Evolutionary conservation across 64 coral and sea anemone genomes (phyloP).

Genomic region (Hydrozoanthus tunicans): DNA sequence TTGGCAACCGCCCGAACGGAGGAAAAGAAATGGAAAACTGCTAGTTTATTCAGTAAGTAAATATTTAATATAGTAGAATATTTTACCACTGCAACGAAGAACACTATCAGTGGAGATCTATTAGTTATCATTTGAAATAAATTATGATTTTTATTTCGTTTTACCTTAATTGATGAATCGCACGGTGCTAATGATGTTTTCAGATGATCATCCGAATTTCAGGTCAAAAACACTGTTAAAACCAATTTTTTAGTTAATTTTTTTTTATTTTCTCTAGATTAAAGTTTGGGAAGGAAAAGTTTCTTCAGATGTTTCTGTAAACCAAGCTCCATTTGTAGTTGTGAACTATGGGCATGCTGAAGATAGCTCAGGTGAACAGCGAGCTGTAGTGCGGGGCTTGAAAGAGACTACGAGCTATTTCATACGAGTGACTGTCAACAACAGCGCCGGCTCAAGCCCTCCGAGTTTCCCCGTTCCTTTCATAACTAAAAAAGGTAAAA

Average conservation of each 20-base stretch:
- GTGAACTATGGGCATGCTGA: background rate
- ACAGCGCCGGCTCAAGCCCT: background rate
- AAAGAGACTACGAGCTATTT: background rate
- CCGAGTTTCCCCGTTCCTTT: background rate
- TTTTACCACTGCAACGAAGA: background rate
- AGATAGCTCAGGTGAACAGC: background rate
- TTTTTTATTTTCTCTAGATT: background rate
- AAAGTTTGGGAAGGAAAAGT: background rate
- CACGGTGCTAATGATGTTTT: no score
- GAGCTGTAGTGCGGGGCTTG: background rate
- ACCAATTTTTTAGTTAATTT: background rate
- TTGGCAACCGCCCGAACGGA: background rate
- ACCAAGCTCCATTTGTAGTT: no score
- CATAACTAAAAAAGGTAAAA: constrained; percentile 4
- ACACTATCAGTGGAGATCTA: background rate
- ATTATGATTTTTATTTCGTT: no score
- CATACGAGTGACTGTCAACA: background rate
- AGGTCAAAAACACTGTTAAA: no score
- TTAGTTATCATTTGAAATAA: no score
- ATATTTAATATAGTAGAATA: background rate
- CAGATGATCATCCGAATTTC: no score
- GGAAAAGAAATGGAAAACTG: constrained; percentile 17
- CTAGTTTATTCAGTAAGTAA: background rate
- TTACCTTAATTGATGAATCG: no score
- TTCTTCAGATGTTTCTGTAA: background rate